These are phyloP conservation scores for Molossus alvarezi DNA, from an alignment of 2,797 vertebrate genomes.

Conservation along the genomic window DNA sequence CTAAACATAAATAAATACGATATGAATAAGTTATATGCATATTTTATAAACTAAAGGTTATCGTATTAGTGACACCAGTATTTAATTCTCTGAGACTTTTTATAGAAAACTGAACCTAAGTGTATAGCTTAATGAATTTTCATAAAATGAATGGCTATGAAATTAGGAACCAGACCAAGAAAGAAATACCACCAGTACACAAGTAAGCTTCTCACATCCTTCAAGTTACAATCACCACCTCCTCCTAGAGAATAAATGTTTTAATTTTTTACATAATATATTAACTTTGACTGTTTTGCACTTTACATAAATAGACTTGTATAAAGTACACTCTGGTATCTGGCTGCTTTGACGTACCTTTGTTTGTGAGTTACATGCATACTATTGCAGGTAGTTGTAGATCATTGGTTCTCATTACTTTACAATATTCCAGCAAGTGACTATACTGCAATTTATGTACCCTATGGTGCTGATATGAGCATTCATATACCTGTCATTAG, in stretches of 20 bases:
- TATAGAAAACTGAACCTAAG: not conserved
- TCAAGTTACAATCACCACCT: not conserved
- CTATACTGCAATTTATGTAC: not conserved
- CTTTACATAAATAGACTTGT: not conserved
- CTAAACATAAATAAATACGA: not conserved
- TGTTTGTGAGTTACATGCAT: not conserved
- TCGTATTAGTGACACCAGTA: not conserved
- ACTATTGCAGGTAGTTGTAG: not conserved
- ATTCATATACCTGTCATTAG: not conserved
- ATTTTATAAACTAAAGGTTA: not conserved
- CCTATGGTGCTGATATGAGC: not conserved
- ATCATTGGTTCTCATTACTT: not conserved
- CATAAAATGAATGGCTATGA: not conserved
- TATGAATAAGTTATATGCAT: not conserved
- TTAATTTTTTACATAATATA: not conserved
- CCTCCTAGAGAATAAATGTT: not conserved
- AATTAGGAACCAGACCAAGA: not conserved
- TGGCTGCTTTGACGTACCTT: not conserved
- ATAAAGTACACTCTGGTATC: not conserved
- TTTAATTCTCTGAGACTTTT: not conserved
- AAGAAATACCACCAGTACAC: not conserved
- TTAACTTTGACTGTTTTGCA: not conserved
- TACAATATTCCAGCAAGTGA: not conserved
- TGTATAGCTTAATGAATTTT: not conserved
- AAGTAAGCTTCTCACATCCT: not conserved